Evolutionary conservation across 2,113 vertebrate species (phyloP), one percentile per base, ranked within the genome.

Genomic region (Willisornis vidua): DNA sequence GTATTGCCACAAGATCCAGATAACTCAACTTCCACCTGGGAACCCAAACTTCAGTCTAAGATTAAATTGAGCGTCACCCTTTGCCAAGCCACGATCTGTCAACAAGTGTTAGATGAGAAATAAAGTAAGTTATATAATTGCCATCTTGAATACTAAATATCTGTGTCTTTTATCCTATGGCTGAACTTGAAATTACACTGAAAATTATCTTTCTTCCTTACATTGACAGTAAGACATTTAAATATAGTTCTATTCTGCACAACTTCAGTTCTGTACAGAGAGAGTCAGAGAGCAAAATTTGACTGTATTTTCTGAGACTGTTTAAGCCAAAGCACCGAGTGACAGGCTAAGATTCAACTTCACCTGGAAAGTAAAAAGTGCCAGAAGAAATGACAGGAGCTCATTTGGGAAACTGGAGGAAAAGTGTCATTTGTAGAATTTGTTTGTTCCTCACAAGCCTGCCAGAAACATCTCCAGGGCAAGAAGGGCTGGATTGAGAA

Each of bases 31-130:
- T 91, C 97, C 95, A 8, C 89, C 86, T 84, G 78, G 87, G 71
- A 96, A 97, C 39, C 94, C 91, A 20, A 97, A 31, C 35, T 95
- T 91, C 33, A 81, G 6, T 92, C 52, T 8, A 54, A 80, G 58
- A 15, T 92, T 57, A 26, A 96, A 98, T 61, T 94, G 95, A 6
- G 80, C 41, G 3, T 98, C 88, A 23, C 97, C 94, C 94, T 98
- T 43, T 31, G 94, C 86, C 93, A 98, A 94, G 26, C 87, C 89
- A 13, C 79, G 85, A 87, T 96, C 97, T 73, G 97, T 95, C 33
- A 98, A 91, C 15, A 97, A 80, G 96, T 97, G 76, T 26, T 7
- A 54, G 43, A 85, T 85, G 20, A 65, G 23, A 57, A 41, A 54
- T 43, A 31, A 46, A 89, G 7, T 22, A 52, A 79, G 73, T 59